These are phyloP conservation scores for Heliconius cydno DNA, from an alignment of 2,888 invertebrate species.

Conservation along the genomic window DNA sequence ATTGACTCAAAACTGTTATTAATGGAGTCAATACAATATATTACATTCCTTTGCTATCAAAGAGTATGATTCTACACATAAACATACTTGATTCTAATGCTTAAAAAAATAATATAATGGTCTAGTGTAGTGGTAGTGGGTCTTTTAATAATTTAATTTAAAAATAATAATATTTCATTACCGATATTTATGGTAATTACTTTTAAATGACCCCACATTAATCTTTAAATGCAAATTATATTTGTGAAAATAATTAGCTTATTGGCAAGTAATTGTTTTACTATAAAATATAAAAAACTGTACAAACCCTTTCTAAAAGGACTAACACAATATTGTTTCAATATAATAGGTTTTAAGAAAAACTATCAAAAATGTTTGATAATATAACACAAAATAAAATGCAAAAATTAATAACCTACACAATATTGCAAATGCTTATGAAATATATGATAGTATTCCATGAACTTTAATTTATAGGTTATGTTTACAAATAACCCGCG, in stretches of 20 bases:
- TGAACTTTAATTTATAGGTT: conserved; percentile 67
- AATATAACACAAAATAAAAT: background rate
- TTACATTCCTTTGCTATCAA: background rate
- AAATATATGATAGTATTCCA: conserved; percentile 18
- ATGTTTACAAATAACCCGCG: conserved; percentile 74
- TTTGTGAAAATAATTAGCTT: background rate
- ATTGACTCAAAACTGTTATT: background rate
- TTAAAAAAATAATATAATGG: background rate
- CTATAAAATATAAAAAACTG: background rate
- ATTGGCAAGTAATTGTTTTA: background rate
- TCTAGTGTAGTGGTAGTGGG: background rate
- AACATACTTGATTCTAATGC: background rate
- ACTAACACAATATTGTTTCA: background rate
- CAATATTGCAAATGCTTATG: background rate
- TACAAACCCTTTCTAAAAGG: background rate
- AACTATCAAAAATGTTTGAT: background rate
- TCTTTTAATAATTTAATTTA: background rate
- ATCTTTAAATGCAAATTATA: background rate
- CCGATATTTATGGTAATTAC: background rate
- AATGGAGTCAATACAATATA: background rate
- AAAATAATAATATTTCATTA: background rate
- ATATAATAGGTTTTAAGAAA: background rate
- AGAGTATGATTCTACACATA: background rate
- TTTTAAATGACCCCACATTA: conserved; percentile 1
- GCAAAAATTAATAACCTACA: background rate